Percentiles rank a stretch among this genome's conserved stretches.
phyloP scores from a whole-genome alignment of 2,113 vertebrate species.

The Phylloscopus trochiloides region DNA sequence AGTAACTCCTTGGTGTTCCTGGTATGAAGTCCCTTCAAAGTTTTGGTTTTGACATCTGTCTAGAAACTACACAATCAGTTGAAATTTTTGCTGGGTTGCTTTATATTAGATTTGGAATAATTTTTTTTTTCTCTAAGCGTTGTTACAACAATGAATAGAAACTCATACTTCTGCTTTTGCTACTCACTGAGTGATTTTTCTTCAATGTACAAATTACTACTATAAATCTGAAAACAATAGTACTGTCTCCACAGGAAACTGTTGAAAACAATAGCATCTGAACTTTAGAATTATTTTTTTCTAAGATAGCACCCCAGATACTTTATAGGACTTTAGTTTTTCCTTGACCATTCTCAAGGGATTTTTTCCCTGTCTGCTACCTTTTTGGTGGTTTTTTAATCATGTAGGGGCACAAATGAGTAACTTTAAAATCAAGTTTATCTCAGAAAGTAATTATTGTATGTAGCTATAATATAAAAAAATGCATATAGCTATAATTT shows the following conservation, averaged over 20 bases:
- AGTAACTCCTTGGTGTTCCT: background rate
- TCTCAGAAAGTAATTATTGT: background rate
- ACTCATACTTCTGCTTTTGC: background rate
- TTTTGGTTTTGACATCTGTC: background rate
- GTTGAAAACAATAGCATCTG: background rate
- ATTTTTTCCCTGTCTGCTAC: background rate
- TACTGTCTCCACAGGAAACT: background rate
- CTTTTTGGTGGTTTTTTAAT: background rate
- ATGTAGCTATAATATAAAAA: background rate
- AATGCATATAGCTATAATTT: background rate
- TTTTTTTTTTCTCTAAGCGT: background rate
- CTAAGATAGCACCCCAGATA: background rate
- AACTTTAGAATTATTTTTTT: background rate
- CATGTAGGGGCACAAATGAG: background rate
- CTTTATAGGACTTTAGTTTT: background rate
- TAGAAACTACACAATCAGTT: background rate
- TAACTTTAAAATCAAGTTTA: background rate
- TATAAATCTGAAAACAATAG: background rate
- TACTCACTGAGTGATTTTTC: background rate
- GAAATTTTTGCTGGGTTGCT: background rate
- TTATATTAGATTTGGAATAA: background rate
- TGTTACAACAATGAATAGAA: background rate
- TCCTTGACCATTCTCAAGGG: background rate
- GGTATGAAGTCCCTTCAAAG: background rate
- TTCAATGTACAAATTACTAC: background rate